Conservation (phyloP, 2,888 invertebrate species). For the Pseudococcus jackbeardsleyi region DNA sequence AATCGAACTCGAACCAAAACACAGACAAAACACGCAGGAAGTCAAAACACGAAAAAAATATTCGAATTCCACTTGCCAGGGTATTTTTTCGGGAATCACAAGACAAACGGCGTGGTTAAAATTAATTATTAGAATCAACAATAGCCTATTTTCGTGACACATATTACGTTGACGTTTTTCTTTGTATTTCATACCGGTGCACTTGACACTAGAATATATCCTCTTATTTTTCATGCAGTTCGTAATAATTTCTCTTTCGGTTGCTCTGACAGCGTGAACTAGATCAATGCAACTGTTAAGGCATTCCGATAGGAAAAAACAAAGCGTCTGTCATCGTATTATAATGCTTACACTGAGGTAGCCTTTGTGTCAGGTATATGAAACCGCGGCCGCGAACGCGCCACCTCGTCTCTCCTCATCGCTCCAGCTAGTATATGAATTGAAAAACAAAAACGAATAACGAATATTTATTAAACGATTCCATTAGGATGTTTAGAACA, state of each 20-base stretch:
- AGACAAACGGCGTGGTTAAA: conserved; percentile 13
- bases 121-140: conserved; percentile 46
- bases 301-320: conserved; percentile 39
- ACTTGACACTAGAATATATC: conserved; percentile 35
- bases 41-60: not conserved
- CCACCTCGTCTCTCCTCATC: not conserved
- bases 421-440: not conserved
- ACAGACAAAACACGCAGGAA: not conserved
- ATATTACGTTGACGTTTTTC: conserved; percentile 42
- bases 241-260: conserved; percentile 43
- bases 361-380: conserved; percentile 2
- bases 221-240: conserved; percentile 38
- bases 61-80: not conserved
- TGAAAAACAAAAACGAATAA: not conserved
- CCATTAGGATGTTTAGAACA: not conserved
- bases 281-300: conserved; percentile 49
- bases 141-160: conserved; percentile 10
- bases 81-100: not conserved
- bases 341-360: conserved; percentile 9
- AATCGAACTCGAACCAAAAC: not conserved
- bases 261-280: conserved; percentile 41
- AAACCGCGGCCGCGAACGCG: not conserved
- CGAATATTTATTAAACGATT: conserved; percentile 32
- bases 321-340: conserved; percentile 47
- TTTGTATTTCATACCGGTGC: conserved; percentile 13